These are phyloP conservation scores for Rafetus swinhoei DNA, from an alignment of 2,113 vertebrate species.

Conservation along the genomic window DNA sequence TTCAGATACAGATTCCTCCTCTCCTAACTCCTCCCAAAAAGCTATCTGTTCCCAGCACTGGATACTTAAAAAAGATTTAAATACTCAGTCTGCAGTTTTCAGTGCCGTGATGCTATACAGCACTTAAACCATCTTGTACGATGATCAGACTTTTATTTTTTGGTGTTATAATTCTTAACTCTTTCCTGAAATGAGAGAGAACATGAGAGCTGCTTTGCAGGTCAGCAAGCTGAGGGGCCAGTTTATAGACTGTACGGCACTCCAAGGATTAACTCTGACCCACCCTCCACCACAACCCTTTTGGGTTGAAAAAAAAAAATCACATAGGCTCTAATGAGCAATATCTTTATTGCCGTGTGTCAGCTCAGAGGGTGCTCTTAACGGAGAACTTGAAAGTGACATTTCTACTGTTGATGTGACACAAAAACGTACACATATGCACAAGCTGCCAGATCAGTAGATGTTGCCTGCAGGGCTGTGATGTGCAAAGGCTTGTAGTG, in stretches of 20 bases:
- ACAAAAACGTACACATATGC: slow-evolving; percentile 5
- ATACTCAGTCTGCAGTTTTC: background rate
- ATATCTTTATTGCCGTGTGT: slow-evolving; percentile 48
- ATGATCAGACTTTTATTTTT: slow-evolving; percentile 35
- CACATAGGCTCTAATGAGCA: slow-evolving; percentile 45
- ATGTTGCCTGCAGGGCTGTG: background rate
- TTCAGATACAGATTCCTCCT: background rate
- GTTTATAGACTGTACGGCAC: background rate
- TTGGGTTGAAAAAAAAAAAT: slow-evolving; percentile 57
- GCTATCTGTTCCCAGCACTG: background rate
- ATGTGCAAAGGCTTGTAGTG: background rate
- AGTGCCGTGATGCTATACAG: background rate
- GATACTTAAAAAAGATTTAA: background rate
- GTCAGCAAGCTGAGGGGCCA: slow-evolving; percentile 36
- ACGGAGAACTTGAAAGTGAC: slow-evolving; percentile 59
- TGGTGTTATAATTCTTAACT: slow-evolving; percentile 45
- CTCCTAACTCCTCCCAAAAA: background rate
- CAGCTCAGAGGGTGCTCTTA: slow-evolving; percentile 49
- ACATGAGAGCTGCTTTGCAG: slow-evolving; percentile 28
- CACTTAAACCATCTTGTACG: rapidly evolving
- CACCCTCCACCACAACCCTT: slow-evolving; percentile 18
- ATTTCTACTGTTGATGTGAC: slow-evolving; percentile 19
- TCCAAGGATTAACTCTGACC: slow-evolving; percentile 21
- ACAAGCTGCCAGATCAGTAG: slow-evolving; percentile 36
- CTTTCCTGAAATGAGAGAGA: slow-evolving; percentile 56